Evolutionary conservation across 2,888 invertebrate genomes (phyloP), one percentile per base, ranked within the genome.

Genomic region (Axea sp.): DNA sequence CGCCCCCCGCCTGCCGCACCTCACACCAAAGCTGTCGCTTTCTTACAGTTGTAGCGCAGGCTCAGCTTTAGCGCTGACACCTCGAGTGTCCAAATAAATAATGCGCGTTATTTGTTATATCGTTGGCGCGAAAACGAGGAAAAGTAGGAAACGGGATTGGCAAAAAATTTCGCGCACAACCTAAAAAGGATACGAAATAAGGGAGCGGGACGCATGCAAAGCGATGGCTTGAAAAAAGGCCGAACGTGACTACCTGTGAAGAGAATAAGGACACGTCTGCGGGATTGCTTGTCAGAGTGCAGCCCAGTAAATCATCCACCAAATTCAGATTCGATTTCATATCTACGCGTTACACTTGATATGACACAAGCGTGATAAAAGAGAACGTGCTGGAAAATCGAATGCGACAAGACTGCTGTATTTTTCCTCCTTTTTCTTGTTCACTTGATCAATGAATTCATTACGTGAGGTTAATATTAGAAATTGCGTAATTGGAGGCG

Each of bases 101-200:
- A 83, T 83, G 79, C 76, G 68, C 79, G 80, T 83, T 83, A 82
- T 83, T 83, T 82, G 83, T 83, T 81, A 78, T 77, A 78, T 77
- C 78, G 35, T 39, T 49, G 51, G 55, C 39, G 68, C 30, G 69
- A 73, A 73, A 69, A 26, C 26, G 49, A 22, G 37, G 28, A 33
- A 39, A 19, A 64, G 41, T 9, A 59, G 19, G 41, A 24, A 31
- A 55, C 9, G 19, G 17, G 14, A 19, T 7, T 28, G 4, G 35
- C 19, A 14, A 37, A 57, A 57, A 53, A 19, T 15, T 39, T 2
- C 8, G 4, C 47, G 9, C 15, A 11, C n/a, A 6, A 37, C 33
- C 24, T 17, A 30, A 45, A 51, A 64, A 47, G n/a, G 43, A 22
- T 37, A 49, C 15, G 47, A 43, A 67, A 33, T 30, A 59, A 39